A percentile compares a stretch with the other conserved stretches of the same genome.
These are phyloP conservation scores for Cantharis rustica DNA, from an alignment of 2,888 invertebrate species.

Conservation along the genomic window DNA sequence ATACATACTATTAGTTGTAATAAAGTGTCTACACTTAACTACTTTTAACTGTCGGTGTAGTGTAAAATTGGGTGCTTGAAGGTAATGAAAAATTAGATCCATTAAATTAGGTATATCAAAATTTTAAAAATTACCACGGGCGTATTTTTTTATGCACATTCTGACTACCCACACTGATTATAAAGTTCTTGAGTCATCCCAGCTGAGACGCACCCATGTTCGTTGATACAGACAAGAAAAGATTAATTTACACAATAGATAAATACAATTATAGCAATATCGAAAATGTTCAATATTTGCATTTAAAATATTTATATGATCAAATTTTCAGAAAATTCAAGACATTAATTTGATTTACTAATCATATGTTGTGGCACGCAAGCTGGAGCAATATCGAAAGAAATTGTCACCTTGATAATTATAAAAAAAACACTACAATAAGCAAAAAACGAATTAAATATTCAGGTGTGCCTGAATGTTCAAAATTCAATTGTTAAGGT, in stretches of 20 bases:
- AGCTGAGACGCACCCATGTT: conserved; percentile 16
- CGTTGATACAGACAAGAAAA: conserved; percentile 10
- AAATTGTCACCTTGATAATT: not conserved
- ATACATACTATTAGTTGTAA: not conserved
- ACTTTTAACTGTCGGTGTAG: not conserved
- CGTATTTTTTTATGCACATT: conserved; percentile 16
- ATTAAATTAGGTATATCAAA: not conserved
- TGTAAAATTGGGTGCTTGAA: not conserved
- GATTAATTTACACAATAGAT: conserved; percentile 22
- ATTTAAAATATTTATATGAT: not conserved
- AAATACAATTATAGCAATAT: conserved; percentile 7
- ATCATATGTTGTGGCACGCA: not conserved
- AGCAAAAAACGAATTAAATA: conserved; percentile 4
- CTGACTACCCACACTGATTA: conserved; percentile 14
- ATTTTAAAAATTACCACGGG: not conserved
- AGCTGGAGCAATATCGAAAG: not conserved
- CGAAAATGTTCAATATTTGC: not conserved
- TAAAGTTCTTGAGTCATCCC: conserved; percentile 5
- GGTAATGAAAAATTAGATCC: conserved; percentile 1
- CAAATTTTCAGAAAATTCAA: not conserved
- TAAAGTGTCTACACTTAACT: not conserved
- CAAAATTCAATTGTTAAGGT: conserved; percentile 36
- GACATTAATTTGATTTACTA: not conserved
- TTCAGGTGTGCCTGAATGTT: conserved; percentile 34
- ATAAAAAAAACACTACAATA: not conserved